Conservation (phyloP, 2,888 invertebrate species). For the Cryptophagus acutangulus region DNA sequence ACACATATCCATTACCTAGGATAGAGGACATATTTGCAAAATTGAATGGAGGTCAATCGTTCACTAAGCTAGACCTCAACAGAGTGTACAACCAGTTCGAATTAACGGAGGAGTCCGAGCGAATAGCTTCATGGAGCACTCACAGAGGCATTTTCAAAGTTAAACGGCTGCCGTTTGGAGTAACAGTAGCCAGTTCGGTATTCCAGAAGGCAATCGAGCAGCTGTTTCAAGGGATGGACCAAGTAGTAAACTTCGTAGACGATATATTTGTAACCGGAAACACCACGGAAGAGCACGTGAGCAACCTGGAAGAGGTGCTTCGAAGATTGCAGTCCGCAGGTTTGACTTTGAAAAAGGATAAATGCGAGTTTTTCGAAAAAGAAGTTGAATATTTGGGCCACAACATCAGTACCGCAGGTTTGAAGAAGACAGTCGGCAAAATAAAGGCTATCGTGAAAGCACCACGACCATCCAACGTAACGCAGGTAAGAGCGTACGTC, state of each 20-base stretch:
- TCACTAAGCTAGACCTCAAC: conserved; percentile 22
- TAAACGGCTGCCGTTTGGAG: conserved; percentile 38
- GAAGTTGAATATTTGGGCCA: conserved; percentile 36
- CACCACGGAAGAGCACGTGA: conserved; percentile 21
- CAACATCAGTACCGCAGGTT: conserved; percentile 16
- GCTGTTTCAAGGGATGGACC: conserved; percentile 30
- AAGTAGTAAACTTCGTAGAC: conserved; percentile 33
- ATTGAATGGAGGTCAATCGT: conserved; percentile 15
- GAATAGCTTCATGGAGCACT: conserved; percentile 32
- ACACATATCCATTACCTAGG: conserved; percentile 10
- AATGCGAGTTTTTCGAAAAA: conserved; percentile 36
- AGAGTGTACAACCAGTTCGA: conserved; percentile 37
- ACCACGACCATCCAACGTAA: conserved; percentile 11
- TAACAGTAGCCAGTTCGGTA: conserved; percentile 23
- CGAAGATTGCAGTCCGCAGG: conserved; percentile 25
- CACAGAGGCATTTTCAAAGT: conserved; percentile 37
- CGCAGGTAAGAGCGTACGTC: conserved; percentile 14
- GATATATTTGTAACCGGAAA: conserved; percentile 33
- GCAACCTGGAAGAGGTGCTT: conserved; percentile 26
- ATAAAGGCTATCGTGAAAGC: conserved; percentile 16
- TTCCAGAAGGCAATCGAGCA: conserved; percentile 37
- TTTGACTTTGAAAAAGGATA: conserved; percentile 30
- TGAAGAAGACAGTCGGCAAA: conserved; percentile 14
- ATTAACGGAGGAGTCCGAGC: conserved; percentile 29
- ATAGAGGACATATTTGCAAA: conserved; percentile 11